Base-by-base conservation (phyloP, 2,888 invertebrate species). In the Acanthococcus lagerstroemiae region DNA sequence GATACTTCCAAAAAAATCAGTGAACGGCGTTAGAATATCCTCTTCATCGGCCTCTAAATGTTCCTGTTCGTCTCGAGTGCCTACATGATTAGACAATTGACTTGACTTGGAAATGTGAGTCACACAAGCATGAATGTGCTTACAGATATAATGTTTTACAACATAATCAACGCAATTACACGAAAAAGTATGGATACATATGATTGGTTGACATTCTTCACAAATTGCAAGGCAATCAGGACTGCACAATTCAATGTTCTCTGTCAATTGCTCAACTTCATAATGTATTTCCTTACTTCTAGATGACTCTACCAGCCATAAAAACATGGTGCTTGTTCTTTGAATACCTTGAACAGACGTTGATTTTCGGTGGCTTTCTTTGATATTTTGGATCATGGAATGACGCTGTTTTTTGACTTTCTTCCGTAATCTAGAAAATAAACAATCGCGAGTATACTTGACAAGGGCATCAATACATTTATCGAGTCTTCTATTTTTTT, bases 401-500 rank as follows among this genome's bases (percentile, higher is more conserved):
- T 6, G 6, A 15, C 19, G 6, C n/a, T 17, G 6, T 9, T 17
- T 7, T 17, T 48, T 48, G 9, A 17, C 48, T 17, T 9, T 6
- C 24, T 57, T 57, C 4, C 7, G 9, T 15, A 57, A 57, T 9
- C 30, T 45, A 9, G 9, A 26, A 22, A 45, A 30, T n/a, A 67
- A 30, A 2, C n/a, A 27, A 27, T 69, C 58, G 1, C 50, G n/a
- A 4, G 26, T 67, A 19, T 63, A 30, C n/a, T 55, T 17, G 19
- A 27, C 48, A 3, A 61, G 12, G 6, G 46, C 46, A 50, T 44
- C 24, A 6, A 69, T 17, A 17, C 56, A 52, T 26, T 60, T 69
- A 30, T 69, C 63, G 0, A 69, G 37, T 6, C 58, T 21, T 24
- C 27, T n/a, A 58, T 48, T 21, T 44, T 67, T 30, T n/a, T 45